Evolutionary conservation across 2,113 vertebrate species (phyloP).

Genomic region (Clupea harengus): DNA sequence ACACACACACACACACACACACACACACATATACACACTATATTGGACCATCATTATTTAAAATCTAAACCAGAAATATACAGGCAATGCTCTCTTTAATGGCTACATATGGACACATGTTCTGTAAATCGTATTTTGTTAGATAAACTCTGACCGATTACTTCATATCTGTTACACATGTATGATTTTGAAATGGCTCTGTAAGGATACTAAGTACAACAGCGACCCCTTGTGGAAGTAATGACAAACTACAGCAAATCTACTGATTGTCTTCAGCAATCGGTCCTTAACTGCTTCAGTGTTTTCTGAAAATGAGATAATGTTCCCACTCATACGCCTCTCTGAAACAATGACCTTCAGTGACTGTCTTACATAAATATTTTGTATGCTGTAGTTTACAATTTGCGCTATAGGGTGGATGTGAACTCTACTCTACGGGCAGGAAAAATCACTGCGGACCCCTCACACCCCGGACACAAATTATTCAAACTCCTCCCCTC

Average conservation of each 20-base stretch:
- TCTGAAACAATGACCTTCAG: neutral
- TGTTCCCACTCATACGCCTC: neutral
- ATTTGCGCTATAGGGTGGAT: neutral
- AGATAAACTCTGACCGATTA: neutral
- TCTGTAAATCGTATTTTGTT: no score
- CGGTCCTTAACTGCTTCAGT: neutral
- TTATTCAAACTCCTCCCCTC: no score
- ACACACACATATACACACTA: no score
- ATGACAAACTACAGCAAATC: neutral
- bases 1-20: no score
- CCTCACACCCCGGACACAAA: no score
- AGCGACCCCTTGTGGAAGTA: neutral
- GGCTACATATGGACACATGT: neutral
- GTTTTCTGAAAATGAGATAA: neutral
- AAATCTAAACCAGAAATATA: neutral
- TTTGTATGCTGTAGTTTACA: neutral
- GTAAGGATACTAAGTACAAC: neutral
- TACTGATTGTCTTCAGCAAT: slow-evolving; percentile 1
- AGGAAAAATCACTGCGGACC: no score
- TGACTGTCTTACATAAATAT: neutral
- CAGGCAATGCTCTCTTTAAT: neutral
- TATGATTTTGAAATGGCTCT: neutral
- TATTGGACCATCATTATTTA: neutral
- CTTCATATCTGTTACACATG: no score
- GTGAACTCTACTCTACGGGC: no score